Evolutionary conservation across 1,140 invertebrate species (phyloP).

Genomic region (Saccostrea cuccullata): DNA sequence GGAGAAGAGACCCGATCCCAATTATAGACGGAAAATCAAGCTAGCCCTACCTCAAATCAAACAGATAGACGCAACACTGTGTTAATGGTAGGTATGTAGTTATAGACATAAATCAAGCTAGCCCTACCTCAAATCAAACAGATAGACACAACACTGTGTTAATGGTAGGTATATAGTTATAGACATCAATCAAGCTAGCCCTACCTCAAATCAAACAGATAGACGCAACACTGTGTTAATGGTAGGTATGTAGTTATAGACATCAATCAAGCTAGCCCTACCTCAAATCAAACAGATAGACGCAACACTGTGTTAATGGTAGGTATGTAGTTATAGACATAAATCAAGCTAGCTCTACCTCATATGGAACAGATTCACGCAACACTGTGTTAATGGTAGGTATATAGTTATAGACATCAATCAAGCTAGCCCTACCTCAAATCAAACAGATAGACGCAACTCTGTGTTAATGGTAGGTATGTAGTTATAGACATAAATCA

Average conservation of each 20-base stretch:
- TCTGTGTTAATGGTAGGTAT: no score
- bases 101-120: conserved; percentile 95
- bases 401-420: no score
- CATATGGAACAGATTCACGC: conserved; percentile 80
- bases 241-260: conserved; percentile 82
- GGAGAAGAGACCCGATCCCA: conserved; percentile 83
- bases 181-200: conserved; percentile 93
- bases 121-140: conserved; percentile 86
- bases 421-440: no score
- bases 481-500: no score
- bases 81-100: conserved; percentile 10
- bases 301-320: conserved; percentile 79
- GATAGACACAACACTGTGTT: no score
- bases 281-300: conserved; percentile 86
- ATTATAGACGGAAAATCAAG: conserved; percentile 95
- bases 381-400: conserved; percentile 73
- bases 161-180: conserved; percentile 80
- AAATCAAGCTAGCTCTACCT: no score
- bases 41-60: conserved; percentile 90
- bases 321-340: no score
- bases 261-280: conserved; percentile 93
- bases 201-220: conserved; percentile 85
- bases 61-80: conserved; percentile 94
- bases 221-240: conserved; percentile 82
- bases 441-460: conserved; percentile 82